phyloP scores from a whole-genome alignment of 2,797 vertebrate genomes.

The Lemur catta region DNA sequence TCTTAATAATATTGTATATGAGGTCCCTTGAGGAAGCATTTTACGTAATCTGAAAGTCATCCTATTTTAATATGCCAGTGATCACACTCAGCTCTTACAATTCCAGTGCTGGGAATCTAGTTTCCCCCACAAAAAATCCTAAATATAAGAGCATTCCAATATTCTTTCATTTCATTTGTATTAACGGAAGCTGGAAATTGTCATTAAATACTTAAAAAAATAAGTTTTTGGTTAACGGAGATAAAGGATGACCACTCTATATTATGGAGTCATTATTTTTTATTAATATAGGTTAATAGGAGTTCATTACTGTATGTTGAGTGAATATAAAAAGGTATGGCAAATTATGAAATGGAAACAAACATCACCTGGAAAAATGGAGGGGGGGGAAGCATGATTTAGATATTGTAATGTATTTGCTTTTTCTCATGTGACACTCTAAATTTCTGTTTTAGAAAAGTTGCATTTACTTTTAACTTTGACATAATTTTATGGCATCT shows the following conservation, averaged over 20 bases:
- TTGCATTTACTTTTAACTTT: background rate
- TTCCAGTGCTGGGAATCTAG: background rate
- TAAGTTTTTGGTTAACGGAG: background rate
- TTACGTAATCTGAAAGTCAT: constrained; percentile 35
- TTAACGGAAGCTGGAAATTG: background rate
- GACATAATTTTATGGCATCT: background rate
- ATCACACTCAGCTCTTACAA: background rate
- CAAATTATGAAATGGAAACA: background rate
- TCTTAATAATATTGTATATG: background rate
- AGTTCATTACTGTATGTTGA: background rate
- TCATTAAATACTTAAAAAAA: background rate
- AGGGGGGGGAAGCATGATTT: background rate
- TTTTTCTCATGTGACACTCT: background rate
- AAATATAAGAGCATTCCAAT: background rate
- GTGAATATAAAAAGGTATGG: background rate
- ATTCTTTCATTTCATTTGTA: background rate
- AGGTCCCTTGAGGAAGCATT: background rate
- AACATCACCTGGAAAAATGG: background rate
- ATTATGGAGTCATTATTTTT: background rate
- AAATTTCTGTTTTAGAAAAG: background rate
- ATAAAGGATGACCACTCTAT: background rate
- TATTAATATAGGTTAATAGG: background rate
- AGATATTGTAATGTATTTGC: background rate
- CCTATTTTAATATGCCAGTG: background rate
- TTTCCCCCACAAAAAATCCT: background rate